These are phyloP conservation scores for Rapana venosa DNA, from an alignment of 2,888 invertebrate genomes.

Conservation along the genomic window DNA sequence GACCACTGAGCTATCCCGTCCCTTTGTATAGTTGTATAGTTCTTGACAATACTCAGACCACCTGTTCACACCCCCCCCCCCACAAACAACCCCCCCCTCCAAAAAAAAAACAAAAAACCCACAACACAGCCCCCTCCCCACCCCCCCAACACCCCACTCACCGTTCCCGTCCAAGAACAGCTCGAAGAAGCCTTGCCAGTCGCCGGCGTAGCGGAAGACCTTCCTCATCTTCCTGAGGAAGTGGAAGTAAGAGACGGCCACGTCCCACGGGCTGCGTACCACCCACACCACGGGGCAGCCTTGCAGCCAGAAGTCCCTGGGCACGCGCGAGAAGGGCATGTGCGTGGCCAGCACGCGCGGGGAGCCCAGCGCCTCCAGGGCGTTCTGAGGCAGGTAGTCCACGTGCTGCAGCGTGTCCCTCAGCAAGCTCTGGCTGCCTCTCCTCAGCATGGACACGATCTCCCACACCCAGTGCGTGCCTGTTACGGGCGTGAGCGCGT, in stretches of 20 bases:
- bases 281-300: slow-evolving; percentile 43
- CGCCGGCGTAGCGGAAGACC: slow-evolving; percentile 41
- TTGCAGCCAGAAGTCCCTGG: slow-evolving; percentile 44
- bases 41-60: too few relatives aligned
- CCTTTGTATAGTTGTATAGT: too few relatives aligned
- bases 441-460: slow-evolving; percentile 47
- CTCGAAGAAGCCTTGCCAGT: slow-evolving; percentile 46
- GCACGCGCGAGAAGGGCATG: slow-evolving; percentile 44
- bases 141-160: background rate
- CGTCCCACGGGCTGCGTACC: slow-evolving; percentile 48
- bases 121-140: too few relatives aligned
- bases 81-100: too few relatives aligned
- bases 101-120: too few relatives aligned
- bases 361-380: slow-evolving; percentile 42
- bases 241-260: slow-evolving; percentile 48
- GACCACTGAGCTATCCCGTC: too few relatives aligned
- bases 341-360: slow-evolving; percentile 46
- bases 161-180: slow-evolving; percentile 46
- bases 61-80: too few relatives aligned
- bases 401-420: slow-evolving; percentile 38
- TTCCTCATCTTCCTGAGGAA: slow-evolving; percentile 42
- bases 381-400: slow-evolving; percentile 39
- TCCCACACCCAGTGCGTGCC: slow-evolving; percentile 51
- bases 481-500: background rate
- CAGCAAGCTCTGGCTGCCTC: slow-evolving; percentile 21